A percentile compares a stretch with the other conserved stretches of the same genome.
These are phyloP conservation scores for Tenthredo distinguenda DNA, from an alignment of 2,888 invertebrate genomes.

Conservation along the genomic window DNA sequence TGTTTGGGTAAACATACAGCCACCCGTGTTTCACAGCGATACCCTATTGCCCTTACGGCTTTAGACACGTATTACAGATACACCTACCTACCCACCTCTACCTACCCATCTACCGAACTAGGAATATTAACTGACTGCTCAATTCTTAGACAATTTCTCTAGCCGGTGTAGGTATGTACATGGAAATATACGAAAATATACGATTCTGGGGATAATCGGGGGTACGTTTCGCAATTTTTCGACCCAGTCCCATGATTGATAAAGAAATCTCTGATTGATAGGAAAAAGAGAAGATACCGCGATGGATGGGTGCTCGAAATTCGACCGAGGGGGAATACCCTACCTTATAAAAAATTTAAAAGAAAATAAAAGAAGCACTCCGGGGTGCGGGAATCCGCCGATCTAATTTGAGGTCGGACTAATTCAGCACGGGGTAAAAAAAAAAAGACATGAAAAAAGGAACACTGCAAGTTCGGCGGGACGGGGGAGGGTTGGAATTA, in stretches of 20 bases:
- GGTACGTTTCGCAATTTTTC: no score
- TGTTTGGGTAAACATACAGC: constrained; percentile 27
- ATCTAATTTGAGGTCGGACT: constrained; percentile 72
- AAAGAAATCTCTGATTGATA: not conserved
- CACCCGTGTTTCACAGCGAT: constrained; percentile 30
- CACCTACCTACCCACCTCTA: not conserved
- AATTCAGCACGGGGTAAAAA: constrained; percentile 66
- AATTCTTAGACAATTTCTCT: no score
- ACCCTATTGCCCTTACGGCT: constrained; percentile 15
- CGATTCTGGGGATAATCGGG: no score
- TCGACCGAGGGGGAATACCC: not conserved
- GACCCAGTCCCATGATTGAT: no score
- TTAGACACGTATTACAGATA: not conserved
- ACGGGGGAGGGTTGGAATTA: not conserved
- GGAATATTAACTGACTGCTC: no score
- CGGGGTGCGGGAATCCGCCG: constrained; percentile 58
- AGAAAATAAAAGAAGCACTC: constrained; percentile 46
- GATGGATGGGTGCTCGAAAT: not conserved
- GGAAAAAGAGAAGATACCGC: not conserved
- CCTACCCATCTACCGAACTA: no score
- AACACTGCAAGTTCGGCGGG: not conserved
- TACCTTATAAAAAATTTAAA: not conserved
- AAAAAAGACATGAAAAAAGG: constrained; percentile 58
- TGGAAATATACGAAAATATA: no score
- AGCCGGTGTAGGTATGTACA: no score